These are phyloP conservation scores for Hypsopygia costalis DNA, from an alignment of 2,888 invertebrate genomes.

Conservation along the genomic window DNA sequence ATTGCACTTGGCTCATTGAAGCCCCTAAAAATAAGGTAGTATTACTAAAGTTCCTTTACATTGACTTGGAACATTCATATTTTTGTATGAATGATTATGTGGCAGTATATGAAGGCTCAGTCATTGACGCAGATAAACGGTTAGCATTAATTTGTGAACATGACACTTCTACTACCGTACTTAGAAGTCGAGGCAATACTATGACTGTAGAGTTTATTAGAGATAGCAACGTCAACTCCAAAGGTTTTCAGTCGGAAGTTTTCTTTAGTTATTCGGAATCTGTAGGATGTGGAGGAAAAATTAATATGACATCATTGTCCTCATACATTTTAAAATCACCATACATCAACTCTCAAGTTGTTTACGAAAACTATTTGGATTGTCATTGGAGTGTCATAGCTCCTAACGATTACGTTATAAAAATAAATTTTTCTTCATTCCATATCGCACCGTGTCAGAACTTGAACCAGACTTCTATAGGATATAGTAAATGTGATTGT, in stretches of 20 bases:
- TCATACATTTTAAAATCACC: slow-evolving; percentile 58
- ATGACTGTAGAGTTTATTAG: slow-evolving; percentile 78
- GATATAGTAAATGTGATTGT: slow-evolving; percentile 81
- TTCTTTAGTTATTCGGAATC: slow-evolving; percentile 78
- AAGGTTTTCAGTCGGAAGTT: slow-evolving; percentile 82
- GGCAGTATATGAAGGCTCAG: slow-evolving; percentile 74
- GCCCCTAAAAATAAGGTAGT: slow-evolving; percentile 84
- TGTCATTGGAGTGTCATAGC: slow-evolving; percentile 88
- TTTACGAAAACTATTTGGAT: slow-evolving; percentile 84
- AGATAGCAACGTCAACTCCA: slow-evolving; percentile 56
- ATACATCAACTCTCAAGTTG: slow-evolving; percentile 45
- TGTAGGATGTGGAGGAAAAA: slow-evolving; percentile 85
- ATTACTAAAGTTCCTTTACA: slow-evolving; percentile 81
- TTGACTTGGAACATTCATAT: slow-evolving; percentile 72
- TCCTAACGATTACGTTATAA: slow-evolving; percentile 80
- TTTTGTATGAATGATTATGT: slow-evolving; percentile 82
- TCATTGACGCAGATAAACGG: slow-evolving; percentile 50
- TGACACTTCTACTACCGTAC: slow-evolving; percentile 68
- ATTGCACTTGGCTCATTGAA: slow-evolving; percentile 89
- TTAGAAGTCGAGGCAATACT: slow-evolving; percentile 81
- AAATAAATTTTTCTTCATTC: slow-evolving; percentile 78
- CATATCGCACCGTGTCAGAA: slow-evolving; percentile 71
- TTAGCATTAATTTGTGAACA: slow-evolving; percentile 85
- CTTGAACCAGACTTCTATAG: slow-evolving; percentile 57
- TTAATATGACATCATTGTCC: slow-evolving; percentile 72